These are phyloP conservation scores for Gallinago stenura DNA, from an alignment of 2,797 vertebrate genomes.

Conservation along the genomic window DNA sequence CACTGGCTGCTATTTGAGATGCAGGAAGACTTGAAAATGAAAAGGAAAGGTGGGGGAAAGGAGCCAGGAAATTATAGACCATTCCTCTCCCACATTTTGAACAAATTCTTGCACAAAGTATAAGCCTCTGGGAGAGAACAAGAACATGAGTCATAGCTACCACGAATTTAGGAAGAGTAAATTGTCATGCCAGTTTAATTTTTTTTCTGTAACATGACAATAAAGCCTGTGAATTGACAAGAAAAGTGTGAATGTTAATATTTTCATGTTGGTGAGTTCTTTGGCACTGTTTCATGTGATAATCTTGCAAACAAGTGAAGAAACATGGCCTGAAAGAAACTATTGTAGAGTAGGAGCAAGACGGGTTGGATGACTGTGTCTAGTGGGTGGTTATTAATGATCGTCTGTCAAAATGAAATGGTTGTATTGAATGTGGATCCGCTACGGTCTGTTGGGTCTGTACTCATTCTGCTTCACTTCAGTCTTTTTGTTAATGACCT, in stretches of 20 bases:
- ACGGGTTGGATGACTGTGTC: neutral
- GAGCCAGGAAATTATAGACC: neutral
- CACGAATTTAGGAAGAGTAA: neutral
- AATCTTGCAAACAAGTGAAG: neutral
- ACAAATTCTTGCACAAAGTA: neutral
- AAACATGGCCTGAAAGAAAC: slow-evolving; percentile 19
- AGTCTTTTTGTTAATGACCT: slow-evolving; percentile 48
- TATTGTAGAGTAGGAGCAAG: slow-evolving; percentile 2
- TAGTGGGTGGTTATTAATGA: slow-evolving; percentile 47
- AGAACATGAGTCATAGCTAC: neutral
- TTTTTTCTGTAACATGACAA: neutral
- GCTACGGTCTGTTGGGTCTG: slow-evolving; percentile 44
- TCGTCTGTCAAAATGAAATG: slow-evolving; percentile 53
- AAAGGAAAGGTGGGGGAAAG: neutral
- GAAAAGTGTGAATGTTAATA: neutral
- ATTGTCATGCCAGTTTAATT: neutral
- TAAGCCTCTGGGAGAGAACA: neutral
- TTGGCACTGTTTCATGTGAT: neutral
- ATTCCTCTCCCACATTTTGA: neutral
- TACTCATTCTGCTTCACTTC: slow-evolving; percentile 43
- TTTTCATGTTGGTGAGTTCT: neutral
- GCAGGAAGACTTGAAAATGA: neutral
- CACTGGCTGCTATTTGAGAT: neutral
- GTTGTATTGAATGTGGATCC: slow-evolving; percentile 28
- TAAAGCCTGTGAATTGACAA: neutral